Conservation (phyloP, 2,113 vertebrate species). For the Serinus canaria region DNA sequence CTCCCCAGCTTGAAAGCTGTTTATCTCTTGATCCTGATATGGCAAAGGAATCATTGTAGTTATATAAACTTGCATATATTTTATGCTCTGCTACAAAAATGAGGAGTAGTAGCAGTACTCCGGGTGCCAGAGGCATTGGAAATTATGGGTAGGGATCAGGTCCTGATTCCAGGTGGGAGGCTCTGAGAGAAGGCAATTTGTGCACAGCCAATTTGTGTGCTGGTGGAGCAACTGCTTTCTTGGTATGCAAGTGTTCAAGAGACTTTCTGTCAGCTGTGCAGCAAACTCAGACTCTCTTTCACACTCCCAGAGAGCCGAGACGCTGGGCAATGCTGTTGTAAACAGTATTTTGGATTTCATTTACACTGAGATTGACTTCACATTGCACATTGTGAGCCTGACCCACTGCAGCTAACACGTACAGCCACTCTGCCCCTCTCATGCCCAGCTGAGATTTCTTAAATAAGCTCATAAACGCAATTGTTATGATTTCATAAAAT, state of each 20-base stretch:
- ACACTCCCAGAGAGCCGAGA: neutral
- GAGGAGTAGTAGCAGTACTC: neutral
- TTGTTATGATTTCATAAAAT: neutral
- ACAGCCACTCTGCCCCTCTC: neutral
- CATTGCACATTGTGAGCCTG: neutral
- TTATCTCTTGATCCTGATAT: neutral
- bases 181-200: neutral
- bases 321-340: accelerated
- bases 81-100: neutral
- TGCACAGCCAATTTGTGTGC: neutral
- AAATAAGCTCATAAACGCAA: neutral
- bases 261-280: neutral
- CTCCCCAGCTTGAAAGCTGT: neutral
- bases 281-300: neutral
- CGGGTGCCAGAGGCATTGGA: neutral
- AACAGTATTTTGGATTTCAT: neutral
- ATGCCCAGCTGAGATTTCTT: neutral
- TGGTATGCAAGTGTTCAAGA: neutral
- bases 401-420: accelerated
- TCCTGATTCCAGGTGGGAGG: neutral
- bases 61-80: neutral
- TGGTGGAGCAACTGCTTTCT: neutral
- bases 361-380: neutral
- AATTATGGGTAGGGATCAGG: neutral
- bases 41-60: neutral